These are phyloP conservation scores for Paedocypris sp. DNA, from an alignment of 2,113 vertebrate species.

Conservation along the genomic window DNA sequence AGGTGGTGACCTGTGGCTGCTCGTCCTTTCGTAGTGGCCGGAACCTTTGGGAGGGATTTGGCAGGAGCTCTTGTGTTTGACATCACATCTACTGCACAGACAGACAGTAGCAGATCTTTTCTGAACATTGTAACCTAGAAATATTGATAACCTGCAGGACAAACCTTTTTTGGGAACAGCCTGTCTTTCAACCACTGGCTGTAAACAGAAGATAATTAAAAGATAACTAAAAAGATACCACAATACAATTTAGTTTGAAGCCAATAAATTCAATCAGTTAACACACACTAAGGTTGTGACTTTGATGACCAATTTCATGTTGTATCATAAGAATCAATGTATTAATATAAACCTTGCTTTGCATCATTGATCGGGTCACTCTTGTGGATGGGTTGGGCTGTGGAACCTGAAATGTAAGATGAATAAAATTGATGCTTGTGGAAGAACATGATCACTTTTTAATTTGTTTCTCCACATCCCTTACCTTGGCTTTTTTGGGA, in stretches of 20 bases:
- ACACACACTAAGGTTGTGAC: background rate
- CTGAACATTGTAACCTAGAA: no score
- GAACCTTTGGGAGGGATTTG: background rate
- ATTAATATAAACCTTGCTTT: slow-evolving; percentile 38
- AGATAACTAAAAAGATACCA: background rate
- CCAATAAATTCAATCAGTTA: no score
- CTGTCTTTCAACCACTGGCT: slow-evolving; percentile 17
- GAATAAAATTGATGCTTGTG: background rate
- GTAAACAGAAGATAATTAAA: background rate
- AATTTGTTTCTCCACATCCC: background rate
- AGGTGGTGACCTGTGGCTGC: slow-evolving; percentile 36
- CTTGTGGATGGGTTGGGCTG: slow-evolving; percentile 35
- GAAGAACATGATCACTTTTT: no score
- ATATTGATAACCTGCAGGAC: background rate
- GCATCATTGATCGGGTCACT: slow-evolving; percentile 61
- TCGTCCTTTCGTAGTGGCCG: slow-evolving; percentile 19
- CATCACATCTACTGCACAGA: slow-evolving; percentile 27
- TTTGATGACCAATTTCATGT: no score
- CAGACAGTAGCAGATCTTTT: background rate
- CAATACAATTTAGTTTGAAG: no score
- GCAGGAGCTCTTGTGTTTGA: slow-evolving; percentile 1
- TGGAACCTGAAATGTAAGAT: background rate
- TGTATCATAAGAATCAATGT: background rate
- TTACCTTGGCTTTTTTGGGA: slow-evolving; percentile 53
- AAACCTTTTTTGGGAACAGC: slow-evolving; percentile 34